Evolutionary conservation across 2,888 invertebrate species (phyloP).

Genomic region (Allacma fusca): DNA sequence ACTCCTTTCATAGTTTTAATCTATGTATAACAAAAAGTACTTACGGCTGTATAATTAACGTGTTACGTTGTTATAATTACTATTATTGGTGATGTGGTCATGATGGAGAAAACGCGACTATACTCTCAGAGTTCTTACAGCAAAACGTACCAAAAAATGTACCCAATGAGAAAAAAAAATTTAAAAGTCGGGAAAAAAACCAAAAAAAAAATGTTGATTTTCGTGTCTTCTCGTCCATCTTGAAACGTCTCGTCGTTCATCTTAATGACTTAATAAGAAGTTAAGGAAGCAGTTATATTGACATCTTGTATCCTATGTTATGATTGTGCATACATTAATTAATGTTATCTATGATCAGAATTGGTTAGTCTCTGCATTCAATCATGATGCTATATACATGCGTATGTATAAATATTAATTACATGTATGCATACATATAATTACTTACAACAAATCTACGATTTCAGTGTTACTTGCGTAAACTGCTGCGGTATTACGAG

Average conservation of each 20-base stretch:
- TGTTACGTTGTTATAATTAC: too few relatives aligned
- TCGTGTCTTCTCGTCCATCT: conserved; percentile 10
- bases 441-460: neutral
- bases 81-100: neutral
- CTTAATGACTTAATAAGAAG: neutral
- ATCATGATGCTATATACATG: conserved; percentile 1
- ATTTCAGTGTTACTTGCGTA: neutral
- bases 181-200: neutral
- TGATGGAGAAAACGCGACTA: neutral
- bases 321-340: neutral
- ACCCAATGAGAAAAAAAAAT: neutral
- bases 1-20: neutral
- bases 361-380: neutral
- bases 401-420: neutral
- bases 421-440: neutral
- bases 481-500: conserved; percentile 1
- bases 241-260: conserved; percentile 16
- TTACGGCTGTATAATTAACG: conserved; percentile 10
- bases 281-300: conserved; percentile 11
- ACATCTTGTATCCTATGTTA: neutral
- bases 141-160: neutral
- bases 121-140: neutral
- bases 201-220: neutral
- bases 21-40: neutral
- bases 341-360: neutral